Conservation (phyloP, 2,888 invertebrate species). For the Caenorhabditis afra region DNA sequence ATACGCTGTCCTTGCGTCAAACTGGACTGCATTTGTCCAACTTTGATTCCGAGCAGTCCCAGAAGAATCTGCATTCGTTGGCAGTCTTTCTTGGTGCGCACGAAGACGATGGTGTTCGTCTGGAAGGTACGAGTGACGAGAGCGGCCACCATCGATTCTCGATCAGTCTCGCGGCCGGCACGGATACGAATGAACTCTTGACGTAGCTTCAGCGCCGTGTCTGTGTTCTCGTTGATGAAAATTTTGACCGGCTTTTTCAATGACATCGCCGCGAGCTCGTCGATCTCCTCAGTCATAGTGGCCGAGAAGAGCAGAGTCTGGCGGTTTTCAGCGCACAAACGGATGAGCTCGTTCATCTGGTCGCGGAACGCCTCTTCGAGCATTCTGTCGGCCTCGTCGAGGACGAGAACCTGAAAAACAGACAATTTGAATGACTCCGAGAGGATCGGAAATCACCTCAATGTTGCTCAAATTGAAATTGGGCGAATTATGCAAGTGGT, state of each 20-base stretch:
- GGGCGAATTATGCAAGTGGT: constrained; percentile 95
- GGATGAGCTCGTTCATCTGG: constrained; percentile 98
- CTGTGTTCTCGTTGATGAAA: constrained; percentile 95
- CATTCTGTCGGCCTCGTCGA: constrained; percentile 91
- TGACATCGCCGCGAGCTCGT: constrained; percentile 94
- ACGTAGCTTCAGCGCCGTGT: constrained; percentile 91
- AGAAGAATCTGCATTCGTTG: constrained; percentile 93
- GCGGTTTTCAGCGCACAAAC: constrained; percentile 90
- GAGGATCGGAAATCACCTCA: constrained; percentile 83
- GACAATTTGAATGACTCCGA: constrained; percentile 82
- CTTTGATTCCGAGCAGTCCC: constrained; percentile 91
- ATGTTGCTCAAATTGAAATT: constrained; percentile 91
- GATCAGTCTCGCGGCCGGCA: constrained; percentile 86
- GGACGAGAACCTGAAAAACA: constrained; percentile 83
- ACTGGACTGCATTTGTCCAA: constrained; percentile 94
- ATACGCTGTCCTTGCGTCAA: constrained; percentile 89
- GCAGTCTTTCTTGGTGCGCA: constrained; percentile 95
- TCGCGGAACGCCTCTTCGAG: constrained; percentile 98
- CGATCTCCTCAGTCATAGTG: constrained; percentile 97
- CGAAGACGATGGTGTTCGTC: constrained; percentile 87
- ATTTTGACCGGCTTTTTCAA: constrained; percentile 93
- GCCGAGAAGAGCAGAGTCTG: constrained; percentile 99
- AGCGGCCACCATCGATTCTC: constrained; percentile 88
- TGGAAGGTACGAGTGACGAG: constrained; percentile 69
- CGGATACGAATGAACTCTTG: constrained; percentile 91